Conservation (phyloP, 2,113 vertebrate genomes). For the Burhinus bistriatus region DNA sequence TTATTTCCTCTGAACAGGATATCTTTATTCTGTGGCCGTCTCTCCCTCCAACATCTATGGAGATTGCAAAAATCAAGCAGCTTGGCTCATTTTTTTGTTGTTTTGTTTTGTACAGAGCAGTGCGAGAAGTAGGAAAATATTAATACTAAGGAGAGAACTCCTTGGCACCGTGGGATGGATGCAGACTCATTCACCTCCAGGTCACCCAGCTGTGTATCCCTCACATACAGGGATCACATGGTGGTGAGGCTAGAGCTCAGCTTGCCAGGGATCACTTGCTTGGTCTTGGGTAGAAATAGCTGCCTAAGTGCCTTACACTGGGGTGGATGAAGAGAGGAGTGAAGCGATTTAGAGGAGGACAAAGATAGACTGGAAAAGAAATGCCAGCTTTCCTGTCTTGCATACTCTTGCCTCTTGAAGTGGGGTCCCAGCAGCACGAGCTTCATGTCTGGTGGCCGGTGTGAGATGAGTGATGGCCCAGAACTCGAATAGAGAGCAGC, state of each 20-base stretch:
- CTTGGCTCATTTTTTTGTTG: neutral
- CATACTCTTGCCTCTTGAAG: accelerated
- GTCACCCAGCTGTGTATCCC: neutral
- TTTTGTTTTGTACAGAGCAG: neutral
- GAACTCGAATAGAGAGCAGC: neutral
- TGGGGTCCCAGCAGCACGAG: accelerated
- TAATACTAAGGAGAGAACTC: neutral
- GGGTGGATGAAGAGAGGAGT: neutral
- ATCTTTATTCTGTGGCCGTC: neutral
- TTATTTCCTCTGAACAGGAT: slow-evolving; percentile 34
- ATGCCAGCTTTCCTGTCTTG: neutral
- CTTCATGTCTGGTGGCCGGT: accelerated
- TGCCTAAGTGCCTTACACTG: neutral
- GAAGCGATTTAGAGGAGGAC: neutral
- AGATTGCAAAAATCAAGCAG: neutral
- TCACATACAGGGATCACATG: accelerated
- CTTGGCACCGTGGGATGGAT: neutral
- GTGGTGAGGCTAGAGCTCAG: neutral
- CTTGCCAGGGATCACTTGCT: neutral
- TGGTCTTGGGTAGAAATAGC: neutral
- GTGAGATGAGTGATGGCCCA: accelerated
- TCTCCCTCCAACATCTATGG: neutral
- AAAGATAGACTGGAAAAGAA: neutral
- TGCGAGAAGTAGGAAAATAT: neutral
- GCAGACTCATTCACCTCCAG: neutral